These are phyloP conservation scores for Apocrypta bakeri DNA, from an alignment of 1,140 invertebrate species.

Conservation along the genomic window DNA sequence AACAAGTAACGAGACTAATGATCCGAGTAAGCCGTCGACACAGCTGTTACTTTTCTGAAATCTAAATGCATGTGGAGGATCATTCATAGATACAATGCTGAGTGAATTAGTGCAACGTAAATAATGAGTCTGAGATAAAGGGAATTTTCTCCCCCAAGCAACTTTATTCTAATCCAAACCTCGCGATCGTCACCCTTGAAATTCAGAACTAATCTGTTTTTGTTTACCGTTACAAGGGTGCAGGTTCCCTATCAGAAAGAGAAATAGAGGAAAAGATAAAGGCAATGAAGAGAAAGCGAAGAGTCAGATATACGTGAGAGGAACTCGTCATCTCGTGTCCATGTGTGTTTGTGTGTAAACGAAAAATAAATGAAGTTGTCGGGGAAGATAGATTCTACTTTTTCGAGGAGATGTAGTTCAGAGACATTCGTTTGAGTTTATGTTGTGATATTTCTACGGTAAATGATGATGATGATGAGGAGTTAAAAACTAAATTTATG, in stretches of 20 bases:
- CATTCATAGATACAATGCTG: background rate
- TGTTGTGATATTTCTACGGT: background rate
- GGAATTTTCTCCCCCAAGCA: background rate
- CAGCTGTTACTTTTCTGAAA: background rate
- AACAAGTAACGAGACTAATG: background rate
- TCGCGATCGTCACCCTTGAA: background rate
- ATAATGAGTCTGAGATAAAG: background rate
- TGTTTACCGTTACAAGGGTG: conserved; percentile 2
- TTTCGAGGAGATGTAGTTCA: too few species aligned
- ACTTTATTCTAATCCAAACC: conserved; percentile 46
- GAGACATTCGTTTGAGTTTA: background rate
- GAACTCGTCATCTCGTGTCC: background rate
- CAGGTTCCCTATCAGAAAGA: background rate
- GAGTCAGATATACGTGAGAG: background rate
- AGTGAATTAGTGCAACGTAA: background rate
- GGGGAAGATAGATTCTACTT: background rate
- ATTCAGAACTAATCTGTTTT: conserved; percentile 36
- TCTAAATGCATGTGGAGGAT: background rate
- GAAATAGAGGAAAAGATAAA: too few species aligned
- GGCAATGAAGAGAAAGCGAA: conserved; percentile 44
- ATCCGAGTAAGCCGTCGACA: background rate
- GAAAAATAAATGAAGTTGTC: conserved; percentile 19
- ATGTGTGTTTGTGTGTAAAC: background rate
- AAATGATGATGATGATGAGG: background rate
- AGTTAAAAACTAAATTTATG: background rate